Conservation (phyloP, 2,113 vertebrate genomes). For the Notarius quadriscutis region DNA sequence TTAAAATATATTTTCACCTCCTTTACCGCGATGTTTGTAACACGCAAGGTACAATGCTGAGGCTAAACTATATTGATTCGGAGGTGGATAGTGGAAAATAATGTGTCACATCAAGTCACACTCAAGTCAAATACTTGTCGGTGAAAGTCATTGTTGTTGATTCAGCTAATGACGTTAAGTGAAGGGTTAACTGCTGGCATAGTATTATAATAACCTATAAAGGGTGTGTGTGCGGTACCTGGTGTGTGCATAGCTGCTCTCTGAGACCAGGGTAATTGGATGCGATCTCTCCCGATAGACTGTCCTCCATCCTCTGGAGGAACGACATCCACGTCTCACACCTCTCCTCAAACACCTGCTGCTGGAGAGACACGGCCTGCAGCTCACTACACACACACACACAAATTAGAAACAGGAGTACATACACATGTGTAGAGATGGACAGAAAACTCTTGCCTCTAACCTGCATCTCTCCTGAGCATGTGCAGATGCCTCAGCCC, state of each 20-base stretch:
- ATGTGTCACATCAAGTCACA: neutral
- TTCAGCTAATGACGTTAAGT: neutral
- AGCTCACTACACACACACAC: conserved; percentile 72
- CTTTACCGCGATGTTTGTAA: too few relatives aligned
- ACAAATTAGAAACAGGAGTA: neutral
- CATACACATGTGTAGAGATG: neutral
- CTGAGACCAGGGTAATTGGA: conserved; percentile 72
- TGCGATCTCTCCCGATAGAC: conserved; percentile 70
- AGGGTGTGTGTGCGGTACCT: conserved; percentile 73
- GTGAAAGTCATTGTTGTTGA: neutral
- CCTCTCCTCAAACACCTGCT: conserved; percentile 79
- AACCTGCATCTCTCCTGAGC: conserved; percentile 85
- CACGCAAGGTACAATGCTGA: too few relatives aligned
- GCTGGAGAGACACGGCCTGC: conserved; percentile 72
- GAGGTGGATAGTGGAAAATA: too few relatives aligned
- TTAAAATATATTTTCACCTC: too few relatives aligned
- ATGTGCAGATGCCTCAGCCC: conserved; percentile 72
- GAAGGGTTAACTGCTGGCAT: neutral
- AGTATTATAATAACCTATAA: neutral
- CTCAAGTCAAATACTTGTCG: neutral
- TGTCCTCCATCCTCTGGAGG: conserved; percentile 82
- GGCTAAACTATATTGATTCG: too few relatives aligned
- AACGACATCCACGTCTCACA: conserved; percentile 86
- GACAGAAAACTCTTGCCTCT: neutral
- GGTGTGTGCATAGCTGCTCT: conserved; percentile 81